Conservation (phyloP, 2,888 invertebrate genomes). For the Marasmarcha lunaedactyla region DNA sequence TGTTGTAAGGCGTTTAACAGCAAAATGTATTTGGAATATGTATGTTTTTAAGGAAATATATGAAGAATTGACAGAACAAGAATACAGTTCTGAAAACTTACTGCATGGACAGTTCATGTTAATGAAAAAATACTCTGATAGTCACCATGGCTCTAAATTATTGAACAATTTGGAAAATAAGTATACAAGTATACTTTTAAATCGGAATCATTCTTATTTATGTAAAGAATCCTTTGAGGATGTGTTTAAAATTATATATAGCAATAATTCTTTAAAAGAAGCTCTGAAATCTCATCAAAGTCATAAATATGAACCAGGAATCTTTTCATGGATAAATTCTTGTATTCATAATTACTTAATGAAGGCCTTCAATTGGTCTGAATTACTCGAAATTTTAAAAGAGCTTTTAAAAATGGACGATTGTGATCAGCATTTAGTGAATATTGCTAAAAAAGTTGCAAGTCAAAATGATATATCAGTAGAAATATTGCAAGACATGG, state of each 20-base stretch:
- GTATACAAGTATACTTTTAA: constrained; percentile 19
- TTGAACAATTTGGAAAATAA: constrained; percentile 22
- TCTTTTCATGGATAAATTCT: constrained; percentile 34
- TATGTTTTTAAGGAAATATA: constrained; percentile 31
- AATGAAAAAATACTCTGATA: constrained; percentile 27
- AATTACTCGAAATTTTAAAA: constrained; percentile 26
- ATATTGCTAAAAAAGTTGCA: constrained; percentile 29
- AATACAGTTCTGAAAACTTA: constrained; percentile 33
- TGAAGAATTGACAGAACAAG: constrained; percentile 19
- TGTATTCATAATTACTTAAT: constrained; percentile 29
- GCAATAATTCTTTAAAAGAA: constrained; percentile 21
- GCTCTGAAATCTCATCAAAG: constrained; percentile 25
- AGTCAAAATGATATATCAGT: constrained; percentile 17
- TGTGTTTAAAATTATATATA: constrained; percentile 16
- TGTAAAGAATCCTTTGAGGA: constrained; percentile 33
- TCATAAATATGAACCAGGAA: constrained; percentile 29
- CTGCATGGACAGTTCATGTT: constrained; percentile 47
- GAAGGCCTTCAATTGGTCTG: constrained; percentile 29
- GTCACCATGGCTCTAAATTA: too few relatives aligned
- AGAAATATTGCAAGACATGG: constrained; percentile 22
- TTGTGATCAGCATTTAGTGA: constrained; percentile 31
- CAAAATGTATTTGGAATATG: constrained; percentile 51
- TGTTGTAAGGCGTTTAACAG: constrained; percentile 48
- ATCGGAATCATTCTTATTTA: constrained; percentile 32
- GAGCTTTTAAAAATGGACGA: constrained; percentile 27